These are phyloP conservation scores for Cynopterus sphinx DNA, from an alignment of 2,797 vertebrate species.

Conservation along the genomic window DNA sequence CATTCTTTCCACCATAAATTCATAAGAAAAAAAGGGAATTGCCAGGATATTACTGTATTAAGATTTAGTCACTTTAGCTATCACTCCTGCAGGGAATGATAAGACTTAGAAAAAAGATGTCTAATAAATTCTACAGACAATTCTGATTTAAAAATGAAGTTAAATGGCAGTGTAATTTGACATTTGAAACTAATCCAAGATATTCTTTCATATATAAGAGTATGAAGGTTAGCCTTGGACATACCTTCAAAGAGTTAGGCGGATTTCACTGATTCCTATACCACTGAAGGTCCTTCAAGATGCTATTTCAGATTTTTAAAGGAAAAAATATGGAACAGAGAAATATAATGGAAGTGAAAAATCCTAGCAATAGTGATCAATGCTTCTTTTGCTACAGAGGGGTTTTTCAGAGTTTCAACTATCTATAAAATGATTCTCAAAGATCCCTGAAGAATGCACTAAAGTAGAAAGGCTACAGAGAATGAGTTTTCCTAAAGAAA, in stretches of 20 bases:
- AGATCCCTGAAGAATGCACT: background rate
- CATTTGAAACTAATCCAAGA: slow-evolving; percentile 23
- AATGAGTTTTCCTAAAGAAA: slow-evolving; percentile 46
- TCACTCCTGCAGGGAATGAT: background rate
- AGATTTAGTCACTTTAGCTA: background rate
- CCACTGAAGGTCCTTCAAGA: background rate
- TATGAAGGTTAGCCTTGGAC: background rate
- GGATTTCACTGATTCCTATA: slow-evolving; percentile 4
- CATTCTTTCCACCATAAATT: background rate
- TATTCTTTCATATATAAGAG: background rate
- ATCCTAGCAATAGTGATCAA: background rate
- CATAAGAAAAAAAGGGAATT: background rate
- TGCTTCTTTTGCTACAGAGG: slow-evolving; percentile 14
- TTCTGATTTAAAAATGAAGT: slow-evolving; percentile 1
- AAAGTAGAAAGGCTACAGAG: background rate
- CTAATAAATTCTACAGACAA: background rate
- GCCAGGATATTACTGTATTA: background rate
- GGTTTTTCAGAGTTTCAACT: background rate
- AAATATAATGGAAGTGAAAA: background rate
- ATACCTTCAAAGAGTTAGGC: slow-evolving; percentile 10
- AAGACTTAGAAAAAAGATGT: background rate
- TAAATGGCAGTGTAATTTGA: slow-evolving; percentile 35
- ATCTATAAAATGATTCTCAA: slow-evolving; percentile 45
- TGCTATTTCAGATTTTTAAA: slow-evolving; percentile 26
- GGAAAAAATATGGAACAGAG: background rate